Percentiles rank a stretch among this genome's conserved stretches.
Conservation (phyloP, 2,113 vertebrate genomes). For the Indicator indicator region DNA sequence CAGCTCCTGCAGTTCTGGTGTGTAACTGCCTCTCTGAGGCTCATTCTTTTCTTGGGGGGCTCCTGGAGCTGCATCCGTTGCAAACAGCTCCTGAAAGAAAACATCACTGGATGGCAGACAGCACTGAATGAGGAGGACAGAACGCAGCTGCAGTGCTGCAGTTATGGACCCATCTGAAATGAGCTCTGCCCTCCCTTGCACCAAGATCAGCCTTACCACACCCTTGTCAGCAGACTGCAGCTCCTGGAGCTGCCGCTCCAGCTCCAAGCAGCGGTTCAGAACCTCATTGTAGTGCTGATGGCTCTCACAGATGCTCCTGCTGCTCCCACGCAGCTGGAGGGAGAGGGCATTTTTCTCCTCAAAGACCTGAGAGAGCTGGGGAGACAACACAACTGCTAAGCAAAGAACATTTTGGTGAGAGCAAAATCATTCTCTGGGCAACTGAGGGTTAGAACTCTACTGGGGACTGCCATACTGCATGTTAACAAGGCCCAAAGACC, state of each 20-base stretch:
- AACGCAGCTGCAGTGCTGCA: neutral
- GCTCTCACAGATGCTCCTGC: conserved; percentile 63
- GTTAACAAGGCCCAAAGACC: neutral
- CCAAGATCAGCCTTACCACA: neutral
- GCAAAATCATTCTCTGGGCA: neutral
- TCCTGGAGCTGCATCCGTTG: conserved; percentile 85
- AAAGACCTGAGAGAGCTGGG: conserved; percentile 81
- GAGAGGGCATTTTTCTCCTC: conserved; percentile 82
- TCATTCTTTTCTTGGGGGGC: conserved; percentile 85
- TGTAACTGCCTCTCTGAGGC: conserved; percentile 62
- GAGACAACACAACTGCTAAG: neutral
- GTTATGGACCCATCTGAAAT: neutral
- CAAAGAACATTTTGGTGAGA: neutral
- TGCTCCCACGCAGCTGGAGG: conserved; percentile 73
- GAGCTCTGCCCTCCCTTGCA: neutral
- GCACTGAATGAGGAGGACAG: neutral
- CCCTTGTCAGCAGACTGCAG: conserved; percentile 63
- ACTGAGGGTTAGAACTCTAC: neutral
- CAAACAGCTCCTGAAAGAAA: conserved; percentile 75
- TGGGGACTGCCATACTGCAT: neutral
- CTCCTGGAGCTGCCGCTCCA: conserved; percentile 77
- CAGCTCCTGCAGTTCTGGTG: conserved; percentile 81
- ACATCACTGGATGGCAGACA: neutral
- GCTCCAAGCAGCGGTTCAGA: conserved; percentile 65
- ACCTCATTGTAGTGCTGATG: conserved; percentile 73